Evolutionary conservation across 1,140 invertebrate genomes (phyloP).

Genomic region (Argopecten irradians): DNA sequence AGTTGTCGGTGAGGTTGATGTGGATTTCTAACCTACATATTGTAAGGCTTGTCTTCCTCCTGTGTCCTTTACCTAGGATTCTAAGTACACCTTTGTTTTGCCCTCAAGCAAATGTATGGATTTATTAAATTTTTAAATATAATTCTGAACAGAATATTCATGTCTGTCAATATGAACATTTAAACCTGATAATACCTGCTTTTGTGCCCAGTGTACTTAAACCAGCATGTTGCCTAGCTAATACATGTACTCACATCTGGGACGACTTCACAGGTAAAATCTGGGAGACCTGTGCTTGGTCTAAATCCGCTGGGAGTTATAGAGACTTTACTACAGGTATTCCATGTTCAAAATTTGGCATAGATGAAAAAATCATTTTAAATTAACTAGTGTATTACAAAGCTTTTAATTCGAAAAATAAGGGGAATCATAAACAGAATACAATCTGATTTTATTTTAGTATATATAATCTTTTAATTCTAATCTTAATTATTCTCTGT

Average conservation of each 20-base stretch:
- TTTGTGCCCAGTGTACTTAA: not conserved
- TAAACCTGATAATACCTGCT: not conserved
- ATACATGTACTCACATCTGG: conserved; percentile 15
- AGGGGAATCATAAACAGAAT: too few species aligned
- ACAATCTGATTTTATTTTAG: too few species aligned
- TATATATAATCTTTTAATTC: too few species aligned
- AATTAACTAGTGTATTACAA: too few species aligned
- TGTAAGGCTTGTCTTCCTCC: not conserved
- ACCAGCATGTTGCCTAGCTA: not conserved
- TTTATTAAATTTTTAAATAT: not conserved
- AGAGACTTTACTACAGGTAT: not conserved
- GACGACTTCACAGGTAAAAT: not conserved
- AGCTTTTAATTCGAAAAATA: too few species aligned
- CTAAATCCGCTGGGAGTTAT: too few species aligned
- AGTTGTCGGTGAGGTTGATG: not conserved
- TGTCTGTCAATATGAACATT: not conserved
- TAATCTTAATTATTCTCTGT: too few species aligned
- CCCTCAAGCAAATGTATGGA: conserved; percentile 6
- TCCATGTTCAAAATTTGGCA: too few species aligned
- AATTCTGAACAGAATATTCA: not conserved
- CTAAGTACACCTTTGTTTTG: not conserved
- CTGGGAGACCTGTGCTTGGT: not conserved
- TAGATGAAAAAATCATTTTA: too few species aligned
- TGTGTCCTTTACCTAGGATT: not conserved
- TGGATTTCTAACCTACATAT: not conserved